Evolutionary conservation across 2,888 invertebrate genomes (phyloP).

Genomic region (Oscheius sp.): DNA sequence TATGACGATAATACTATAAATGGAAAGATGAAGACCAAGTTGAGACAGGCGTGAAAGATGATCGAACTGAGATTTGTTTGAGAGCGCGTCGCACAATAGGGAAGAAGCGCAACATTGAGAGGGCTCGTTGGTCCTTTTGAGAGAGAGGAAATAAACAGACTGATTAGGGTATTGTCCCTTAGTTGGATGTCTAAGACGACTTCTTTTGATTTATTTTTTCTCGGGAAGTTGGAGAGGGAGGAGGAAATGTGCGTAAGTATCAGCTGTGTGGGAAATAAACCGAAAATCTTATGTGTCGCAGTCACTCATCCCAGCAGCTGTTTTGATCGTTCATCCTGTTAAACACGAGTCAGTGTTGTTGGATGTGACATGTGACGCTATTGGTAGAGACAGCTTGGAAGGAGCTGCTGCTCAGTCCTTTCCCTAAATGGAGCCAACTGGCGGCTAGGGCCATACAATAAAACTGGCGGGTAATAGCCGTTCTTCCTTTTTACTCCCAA

Average conservation of each 20-base stretch:
- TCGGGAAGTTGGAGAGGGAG: no score
- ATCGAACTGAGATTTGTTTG: slow-evolving; percentile 22
- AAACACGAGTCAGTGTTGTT: slow-evolving; percentile 27
- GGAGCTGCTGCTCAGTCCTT: no score
- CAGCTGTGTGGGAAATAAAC: slow-evolving; percentile 14
- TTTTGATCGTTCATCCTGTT: slow-evolving; percentile 30
- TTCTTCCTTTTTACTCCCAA: slow-evolving; percentile 1
- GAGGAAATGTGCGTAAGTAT: background rate
- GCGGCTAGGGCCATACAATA: background rate
- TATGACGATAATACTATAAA: slow-evolving; percentile 10
- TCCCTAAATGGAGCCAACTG: no score
- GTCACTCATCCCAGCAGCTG: slow-evolving; percentile 28
- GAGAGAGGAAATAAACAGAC: slow-evolving; percentile 5
- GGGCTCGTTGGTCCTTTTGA: background rate
- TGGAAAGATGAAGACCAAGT: slow-evolving; percentile 23
- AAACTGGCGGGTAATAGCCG: background rate
- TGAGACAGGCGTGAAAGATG: slow-evolving; percentile 25
- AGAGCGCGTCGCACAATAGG: slow-evolving; percentile 14
- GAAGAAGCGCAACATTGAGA: slow-evolving; percentile 7
- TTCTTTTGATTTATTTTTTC: no score
- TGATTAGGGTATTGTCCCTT: no score
- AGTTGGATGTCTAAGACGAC: no score
- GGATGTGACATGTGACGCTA: slow-evolving; percentile 19
- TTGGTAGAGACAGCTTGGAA: background rate
- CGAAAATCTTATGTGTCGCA: slow-evolving; percentile 20